Percentiles rank a stretch among this genome's conserved stretches.
Conservation (phyloP, 2,797 vertebrate genomes). For the Tinamus major region DNA sequence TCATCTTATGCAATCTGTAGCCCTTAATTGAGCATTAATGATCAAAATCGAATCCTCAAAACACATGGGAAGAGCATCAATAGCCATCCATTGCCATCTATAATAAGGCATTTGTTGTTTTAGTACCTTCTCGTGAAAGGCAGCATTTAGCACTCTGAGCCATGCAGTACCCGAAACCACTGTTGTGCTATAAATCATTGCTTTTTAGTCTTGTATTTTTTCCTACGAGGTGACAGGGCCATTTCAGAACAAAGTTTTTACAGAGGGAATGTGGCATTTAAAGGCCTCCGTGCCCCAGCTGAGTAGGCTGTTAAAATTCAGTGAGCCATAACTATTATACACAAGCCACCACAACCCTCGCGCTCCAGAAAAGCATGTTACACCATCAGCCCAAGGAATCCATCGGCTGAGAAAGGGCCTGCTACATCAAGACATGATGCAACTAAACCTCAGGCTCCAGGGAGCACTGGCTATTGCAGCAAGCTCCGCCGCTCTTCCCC, state of each 20-base stretch:
- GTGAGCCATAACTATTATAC: background rate
- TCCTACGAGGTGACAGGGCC: background rate
- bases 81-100: background rate
- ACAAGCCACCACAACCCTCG: background rate
- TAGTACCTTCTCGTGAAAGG: background rate
- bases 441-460: background rate
- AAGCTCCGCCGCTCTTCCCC: background rate
- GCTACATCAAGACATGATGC: background rate
- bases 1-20: background rate
- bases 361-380: background rate
- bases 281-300: background rate
- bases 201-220: background rate
- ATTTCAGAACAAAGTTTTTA: background rate
- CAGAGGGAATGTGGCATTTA: background rate
- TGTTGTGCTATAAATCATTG: background rate
- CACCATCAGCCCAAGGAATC: background rate
- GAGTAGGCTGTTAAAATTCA: background rate
- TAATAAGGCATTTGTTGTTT: background rate
- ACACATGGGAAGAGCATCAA: background rate
- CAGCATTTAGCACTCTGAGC: background rate
- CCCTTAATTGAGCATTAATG: background rate
- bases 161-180: background rate
- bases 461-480: slow-evolving; percentile 5
- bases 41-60: background rate
- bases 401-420: background rate